Evolutionary conservation across 2,113 vertebrate species (phyloP).

Genomic region (Onychostruthus taczanowskii): DNA sequence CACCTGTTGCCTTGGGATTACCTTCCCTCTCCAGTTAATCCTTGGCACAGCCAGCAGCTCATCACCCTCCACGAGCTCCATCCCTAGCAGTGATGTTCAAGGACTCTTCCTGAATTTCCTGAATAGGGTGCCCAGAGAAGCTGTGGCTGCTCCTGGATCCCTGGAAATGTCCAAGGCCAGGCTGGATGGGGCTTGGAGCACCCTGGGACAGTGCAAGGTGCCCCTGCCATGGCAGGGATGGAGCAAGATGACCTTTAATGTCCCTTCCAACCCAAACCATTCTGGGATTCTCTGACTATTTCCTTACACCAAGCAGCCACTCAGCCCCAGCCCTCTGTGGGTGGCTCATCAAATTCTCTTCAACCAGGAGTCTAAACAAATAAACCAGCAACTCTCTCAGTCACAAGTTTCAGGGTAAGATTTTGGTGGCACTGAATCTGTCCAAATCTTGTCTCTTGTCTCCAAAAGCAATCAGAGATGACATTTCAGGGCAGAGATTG

Average conservation of each 20-base stretch:
- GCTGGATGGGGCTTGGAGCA: accelerated
- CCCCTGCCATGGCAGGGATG: neutral
- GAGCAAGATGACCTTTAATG: neutral
- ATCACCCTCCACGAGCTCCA: neutral
- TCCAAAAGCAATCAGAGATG: neutral
- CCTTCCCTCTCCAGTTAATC: neutral
- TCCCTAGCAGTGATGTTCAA: neutral
- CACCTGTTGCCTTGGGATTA: neutral
- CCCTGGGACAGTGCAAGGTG: accelerated
- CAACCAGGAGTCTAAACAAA: neutral
- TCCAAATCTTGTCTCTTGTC: neutral
- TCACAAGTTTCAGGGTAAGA: neutral
- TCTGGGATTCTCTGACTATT: neutral
- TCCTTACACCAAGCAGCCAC: accelerated
- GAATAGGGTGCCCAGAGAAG: neutral
- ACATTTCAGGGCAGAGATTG: neutral
- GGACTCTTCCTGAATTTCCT: neutral
- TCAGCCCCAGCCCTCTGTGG: neutral
- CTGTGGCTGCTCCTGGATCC: neutral
- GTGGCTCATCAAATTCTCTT: neutral
- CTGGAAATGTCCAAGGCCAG: neutral
- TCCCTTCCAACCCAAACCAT: neutral
- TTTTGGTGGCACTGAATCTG: neutral
- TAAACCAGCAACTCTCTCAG: neutral
- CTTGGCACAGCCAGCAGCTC: neutral